Base-by-base conservation (phyloP, 2,797 vertebrate genomes). In the Spinibarbus caldwelli region DNA sequence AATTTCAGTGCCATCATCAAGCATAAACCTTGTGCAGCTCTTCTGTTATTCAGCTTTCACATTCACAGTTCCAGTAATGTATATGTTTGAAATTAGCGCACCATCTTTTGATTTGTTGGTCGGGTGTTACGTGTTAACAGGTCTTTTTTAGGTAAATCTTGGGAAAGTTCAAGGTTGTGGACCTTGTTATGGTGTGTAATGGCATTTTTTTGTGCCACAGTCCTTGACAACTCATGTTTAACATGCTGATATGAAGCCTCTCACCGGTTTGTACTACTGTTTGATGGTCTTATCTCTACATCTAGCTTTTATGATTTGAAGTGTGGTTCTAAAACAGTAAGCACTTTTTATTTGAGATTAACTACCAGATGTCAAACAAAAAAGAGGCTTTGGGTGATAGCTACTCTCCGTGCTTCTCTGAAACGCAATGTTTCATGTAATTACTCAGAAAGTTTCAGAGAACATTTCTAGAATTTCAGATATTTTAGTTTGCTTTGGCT, bases 91-190 rank as follows among this genome's bases (percentile, higher is more conserved):
- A 76, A 52, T 76, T 6, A 64, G 15, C 6, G 38, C 34, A 19
- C 21, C 43, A 31, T 66, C 7, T 29, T 83, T 66, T 49, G 54
- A 83, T 36, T 49, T 76, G 29, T 49, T 45, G 70, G 31, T 2
- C 62, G 75, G 41, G 34, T 29, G 45, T 49, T 85, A 45, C 21
- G 31, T 62, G 80, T 57, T 85, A 87, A 84, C 68, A 12, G 57
- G 52, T 47, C 47, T 82, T 76, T 38, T 78, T 84, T 54, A 77
- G 64, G 82, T 82, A 73, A 83, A 85, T 77, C 78, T 41, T 64
- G 68, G 57, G 86, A 85, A 45, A 81, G 86, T 90, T 93, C 89
- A 93, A 92, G 90, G 89, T 88, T 86, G 87, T 85, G 80, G 87
- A 92, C 88, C 88, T 89, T 91, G 88, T 84, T 84, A 85, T 84